These are phyloP conservation scores for Girardia tigrina DNA, from an alignment of 2,888 invertebrate genomes.

Conservation along the genomic window DNA sequence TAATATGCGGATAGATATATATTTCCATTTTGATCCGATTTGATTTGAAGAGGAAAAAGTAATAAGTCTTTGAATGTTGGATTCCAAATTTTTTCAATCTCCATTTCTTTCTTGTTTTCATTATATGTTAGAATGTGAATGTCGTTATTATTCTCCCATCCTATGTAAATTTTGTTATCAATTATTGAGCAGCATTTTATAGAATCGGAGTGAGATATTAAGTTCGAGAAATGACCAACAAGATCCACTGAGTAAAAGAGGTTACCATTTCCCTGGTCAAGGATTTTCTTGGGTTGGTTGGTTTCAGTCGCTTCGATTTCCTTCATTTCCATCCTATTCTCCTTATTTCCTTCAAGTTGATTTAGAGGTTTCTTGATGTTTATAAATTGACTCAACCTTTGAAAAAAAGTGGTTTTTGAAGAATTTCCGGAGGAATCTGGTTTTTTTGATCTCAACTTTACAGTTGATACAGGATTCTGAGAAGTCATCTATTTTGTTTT, in stretches of 20 bases:
- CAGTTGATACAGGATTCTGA: neutral
- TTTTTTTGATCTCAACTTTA: neutral
- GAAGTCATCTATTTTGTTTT: neutral
- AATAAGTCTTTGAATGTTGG: neutral
- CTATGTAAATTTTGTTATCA: neutral
- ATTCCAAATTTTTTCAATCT: neutral
- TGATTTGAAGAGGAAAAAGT: neutral
- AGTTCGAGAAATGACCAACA: neutral
- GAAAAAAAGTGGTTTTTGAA: neutral
- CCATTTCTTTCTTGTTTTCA: neutral
- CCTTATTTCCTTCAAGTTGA: neutral
- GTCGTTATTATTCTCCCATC: neutral
- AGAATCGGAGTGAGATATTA: neutral
- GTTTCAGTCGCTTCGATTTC: neutral
- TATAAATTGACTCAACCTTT: neutral
- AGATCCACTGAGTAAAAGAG: neutral
- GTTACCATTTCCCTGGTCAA: neutral
- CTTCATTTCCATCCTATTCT: neutral
- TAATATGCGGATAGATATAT: conserved; percentile 7
- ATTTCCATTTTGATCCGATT: neutral
- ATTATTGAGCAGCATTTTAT: neutral
- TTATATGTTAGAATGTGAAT: neutral
- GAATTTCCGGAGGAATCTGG: neutral
- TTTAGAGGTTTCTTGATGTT: neutral
- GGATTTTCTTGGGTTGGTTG: neutral